phyloP scores from a whole-genome alignment of 2,888 invertebrate genomes.

The Crocallis elinguaria region DNA sequence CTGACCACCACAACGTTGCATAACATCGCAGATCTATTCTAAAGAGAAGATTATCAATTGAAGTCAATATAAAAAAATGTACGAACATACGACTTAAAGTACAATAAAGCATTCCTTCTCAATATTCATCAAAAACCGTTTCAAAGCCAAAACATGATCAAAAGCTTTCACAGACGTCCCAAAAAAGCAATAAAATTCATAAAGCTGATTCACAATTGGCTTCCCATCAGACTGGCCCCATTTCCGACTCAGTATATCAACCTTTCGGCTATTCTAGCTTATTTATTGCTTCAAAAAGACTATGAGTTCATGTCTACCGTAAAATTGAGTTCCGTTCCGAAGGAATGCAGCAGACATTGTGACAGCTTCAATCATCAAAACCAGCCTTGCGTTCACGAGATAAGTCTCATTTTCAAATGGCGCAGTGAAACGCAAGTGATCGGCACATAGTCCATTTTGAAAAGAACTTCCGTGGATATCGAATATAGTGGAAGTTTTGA shows the following conservation, averaged over 20 bases:
- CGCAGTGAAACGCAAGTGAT: constrained; percentile 42
- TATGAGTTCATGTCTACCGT: constrained; percentile 57
- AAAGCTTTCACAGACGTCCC: background rate
- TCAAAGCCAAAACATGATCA: background rate
- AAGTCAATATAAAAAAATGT: too few species aligned
- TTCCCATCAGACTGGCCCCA: background rate
- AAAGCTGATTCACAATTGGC: constrained; percentile 19
- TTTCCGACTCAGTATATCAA: constrained; percentile 16
- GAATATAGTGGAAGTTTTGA: constrained; percentile 33
- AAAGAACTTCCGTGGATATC: constrained; percentile 40
- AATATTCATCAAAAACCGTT: background rate
- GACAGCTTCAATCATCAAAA: constrained; percentile 38
- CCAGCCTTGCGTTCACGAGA: constrained; percentile 25
- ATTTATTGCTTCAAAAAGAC: constrained; percentile 44
- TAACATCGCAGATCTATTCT: too few species aligned
- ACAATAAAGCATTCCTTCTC: background rate
- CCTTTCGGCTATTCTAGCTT: constrained; percentile 32
- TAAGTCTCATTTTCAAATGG: constrained; percentile 48
- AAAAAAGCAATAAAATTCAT: constrained; percentile 11
- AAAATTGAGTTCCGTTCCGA: constrained; percentile 65
- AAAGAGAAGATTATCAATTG: too few species aligned
- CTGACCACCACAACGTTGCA: too few species aligned
- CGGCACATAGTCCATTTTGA: constrained; percentile 42
- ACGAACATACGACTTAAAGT: too few species aligned
- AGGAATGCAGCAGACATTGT: constrained; percentile 58